A percentile compares a stretch with the other conserved stretches of the same genome.
Evolutionary conservation across 2,113 vertebrate species (phyloP).

Genomic region (Tamias sibiricus): DNA sequence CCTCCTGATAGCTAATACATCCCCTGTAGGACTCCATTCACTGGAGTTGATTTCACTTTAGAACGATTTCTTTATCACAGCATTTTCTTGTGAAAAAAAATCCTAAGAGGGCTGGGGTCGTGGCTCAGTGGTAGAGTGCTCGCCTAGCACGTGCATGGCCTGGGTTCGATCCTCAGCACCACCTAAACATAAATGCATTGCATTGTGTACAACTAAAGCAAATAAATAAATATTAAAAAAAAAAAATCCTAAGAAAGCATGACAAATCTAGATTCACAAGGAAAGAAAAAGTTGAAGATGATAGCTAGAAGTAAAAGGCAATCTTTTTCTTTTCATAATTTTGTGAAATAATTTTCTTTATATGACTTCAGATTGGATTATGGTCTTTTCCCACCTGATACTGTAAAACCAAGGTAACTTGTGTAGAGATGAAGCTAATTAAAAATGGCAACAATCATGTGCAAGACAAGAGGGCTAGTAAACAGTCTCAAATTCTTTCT

Average conservation of each 20-base stretch:
- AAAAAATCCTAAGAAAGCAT: background rate
- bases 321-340: background rate
- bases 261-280: background rate
- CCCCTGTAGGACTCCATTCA: background rate
- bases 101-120: too few relatives aligned
- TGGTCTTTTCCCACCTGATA: background rate
- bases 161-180: too few relatives aligned
- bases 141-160: too few relatives aligned
- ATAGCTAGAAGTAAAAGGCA: background rate
- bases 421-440: background rate
- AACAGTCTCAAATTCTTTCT: background rate
- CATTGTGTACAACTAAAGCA: too few relatives aligned
- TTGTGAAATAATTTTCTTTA: background rate
- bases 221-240: too few relatives aligned
- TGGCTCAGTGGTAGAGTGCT: too few relatives aligned
- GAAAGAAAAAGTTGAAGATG: background rate
- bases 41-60: background rate
- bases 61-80: background rate
- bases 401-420: background rate
- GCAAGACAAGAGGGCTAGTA: fast-evolving
- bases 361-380: background rate
- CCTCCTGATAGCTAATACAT: background rate
- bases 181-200: too few relatives aligned
- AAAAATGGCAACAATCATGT: background rate
- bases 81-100: background rate